Evolutionary conservation across 2,113 vertebrate genomes (phyloP), one percentile per base, ranked within the genome.

Genomic region (Xenopus tropicalis): DNA sequence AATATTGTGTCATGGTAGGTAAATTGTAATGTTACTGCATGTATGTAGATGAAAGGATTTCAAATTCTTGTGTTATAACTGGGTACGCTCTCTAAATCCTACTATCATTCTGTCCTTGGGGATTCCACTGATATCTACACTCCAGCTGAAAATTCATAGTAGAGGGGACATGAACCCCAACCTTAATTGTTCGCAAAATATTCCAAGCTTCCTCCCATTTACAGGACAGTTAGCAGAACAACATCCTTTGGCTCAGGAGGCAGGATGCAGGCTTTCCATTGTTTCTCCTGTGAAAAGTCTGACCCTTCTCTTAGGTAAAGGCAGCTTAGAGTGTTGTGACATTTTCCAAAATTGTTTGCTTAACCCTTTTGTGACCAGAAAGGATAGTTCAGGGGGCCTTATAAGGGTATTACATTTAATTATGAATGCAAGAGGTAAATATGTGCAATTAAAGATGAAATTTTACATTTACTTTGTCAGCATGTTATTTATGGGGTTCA

Each of bases 171-270:
- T 68, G 73, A 76, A 76, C 73, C 73, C 58, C 73, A 76, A 76
- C 73, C 73, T 76, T 69, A 69, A 76, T 76, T 76, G 66, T 76
- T 76, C 73, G 56, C 42, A 22, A 69, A 76, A 63, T 69, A 69
- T 76, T 69, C 66, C 59, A 37, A 14, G 58, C 66, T 76, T 76
- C 73, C 73, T 74, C 72, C 65, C 66, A 76, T 69, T 76, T 76
- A 76, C 66, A 62, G 73, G 73, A 76, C 66, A 69, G 73, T 63
- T 51, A 69, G 23, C 25, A 69, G 44, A 69, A 76, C 66, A 76
- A 76, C 73, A 76, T 68, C 73, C 73, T 58, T 76, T 76, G 73
- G 73, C 73, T 76, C 14, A 22, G 24, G 54, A 76, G 66, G 67
- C 73, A 76, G 73, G 73, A 76, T 69, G 73, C 66, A 76, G 66